A percentile compares a stretch with the other conserved stretches of the same genome.
phyloP scores from a whole-genome alignment of 2,113 vertebrate species.

The Poeciliopsis occidentalis region DNA sequence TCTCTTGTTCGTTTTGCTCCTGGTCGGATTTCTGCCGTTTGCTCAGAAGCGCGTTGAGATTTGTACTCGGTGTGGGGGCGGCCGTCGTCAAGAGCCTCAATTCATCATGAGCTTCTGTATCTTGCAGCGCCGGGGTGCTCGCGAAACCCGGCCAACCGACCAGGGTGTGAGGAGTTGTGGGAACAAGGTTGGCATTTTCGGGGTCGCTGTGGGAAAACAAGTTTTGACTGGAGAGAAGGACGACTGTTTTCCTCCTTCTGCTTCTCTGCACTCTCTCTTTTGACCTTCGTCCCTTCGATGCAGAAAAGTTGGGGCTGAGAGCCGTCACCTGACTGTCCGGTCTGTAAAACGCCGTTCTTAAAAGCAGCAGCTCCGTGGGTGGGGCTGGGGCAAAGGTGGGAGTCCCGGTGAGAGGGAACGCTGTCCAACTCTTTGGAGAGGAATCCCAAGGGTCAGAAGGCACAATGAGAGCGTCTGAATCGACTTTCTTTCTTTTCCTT shows the following conservation, averaged over 20 bases:
- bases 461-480: constrained; percentile 23
- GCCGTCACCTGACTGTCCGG: not conserved
- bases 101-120: constrained; percentile 13
- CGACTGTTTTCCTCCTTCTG: constrained; percentile 54
- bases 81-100: constrained; percentile 35
- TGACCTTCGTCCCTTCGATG: constrained; percentile 44
- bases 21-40: constrained; percentile 28
- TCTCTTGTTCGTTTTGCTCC: constrained; percentile 27
- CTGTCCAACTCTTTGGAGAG: constrained; percentile 38
- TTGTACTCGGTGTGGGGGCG: constrained; percentile 2
- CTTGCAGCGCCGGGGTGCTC: not conserved
- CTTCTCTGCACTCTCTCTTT: constrained; percentile 51
- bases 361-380: constrained; percentile 1
- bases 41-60: constrained; percentile 33
- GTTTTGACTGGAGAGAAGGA: constrained; percentile 14
- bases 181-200: constrained; percentile 15
- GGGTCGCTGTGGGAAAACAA: constrained; percentile 8
- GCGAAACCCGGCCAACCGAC: not conserved
- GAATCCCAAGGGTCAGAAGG: constrained; percentile 22
- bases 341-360: constrained; percentile 12
- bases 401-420: constrained; percentile 4
- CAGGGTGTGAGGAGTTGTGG: not conserved
- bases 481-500: constrained; percentile 57
- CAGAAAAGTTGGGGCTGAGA: constrained; percentile 16
- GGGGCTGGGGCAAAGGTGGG: not conserved